A percentile compares a stretch with the other conserved stretches of the same genome.
phyloP scores from a whole-genome alignment of 2,888 invertebrate species.

The Pachliopta kotzebuea region DNA sequence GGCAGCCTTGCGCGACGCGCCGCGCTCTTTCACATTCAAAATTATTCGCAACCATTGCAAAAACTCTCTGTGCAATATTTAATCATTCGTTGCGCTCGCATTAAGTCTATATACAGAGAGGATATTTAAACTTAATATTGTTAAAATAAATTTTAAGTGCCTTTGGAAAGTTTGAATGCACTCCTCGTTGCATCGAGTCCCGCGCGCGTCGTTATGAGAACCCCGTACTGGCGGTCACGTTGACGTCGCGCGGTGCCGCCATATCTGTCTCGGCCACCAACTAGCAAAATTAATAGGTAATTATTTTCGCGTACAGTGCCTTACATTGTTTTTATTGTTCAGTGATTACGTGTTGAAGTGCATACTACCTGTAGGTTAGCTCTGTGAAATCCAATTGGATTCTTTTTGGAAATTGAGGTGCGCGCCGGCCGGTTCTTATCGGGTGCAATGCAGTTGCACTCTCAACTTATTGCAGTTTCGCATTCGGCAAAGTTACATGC shows the following conservation, averaged over 20 bases:
- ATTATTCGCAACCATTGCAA: slow-evolving; percentile 79
- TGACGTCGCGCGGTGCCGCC: slow-evolving; percentile 85
- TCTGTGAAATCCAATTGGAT: slow-evolving; percentile 67
- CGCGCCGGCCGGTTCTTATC: slow-evolving; percentile 81
- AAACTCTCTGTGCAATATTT: slow-evolving; percentile 78
- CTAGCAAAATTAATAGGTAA: slow-evolving; percentile 82
- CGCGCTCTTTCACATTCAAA: slow-evolving; percentile 80
- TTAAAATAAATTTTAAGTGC: slow-evolving; percentile 58
- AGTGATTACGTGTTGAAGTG: slow-evolving; percentile 70
- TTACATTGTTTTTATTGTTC: slow-evolving; percentile 53
- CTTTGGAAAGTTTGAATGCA: slow-evolving; percentile 78
- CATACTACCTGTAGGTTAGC: slow-evolving; percentile 51
- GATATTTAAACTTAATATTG: slow-evolving; percentile 50
- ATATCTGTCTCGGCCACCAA: slow-evolving; percentile 84
- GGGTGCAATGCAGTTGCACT: slow-evolving; percentile 81
- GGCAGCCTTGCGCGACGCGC: slow-evolving; percentile 81
- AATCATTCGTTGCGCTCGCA: slow-evolving; percentile 63
- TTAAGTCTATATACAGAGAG: slow-evolving; percentile 67
- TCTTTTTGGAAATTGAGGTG: slow-evolving; percentile 73
- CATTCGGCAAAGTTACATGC: slow-evolving; percentile 74
- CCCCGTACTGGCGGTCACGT: slow-evolving; percentile 86
- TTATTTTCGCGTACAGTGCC: slow-evolving; percentile 77
- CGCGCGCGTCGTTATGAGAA: slow-evolving; percentile 89
- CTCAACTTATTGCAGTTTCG: slow-evolving; percentile 81
- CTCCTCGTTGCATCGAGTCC: slow-evolving; percentile 82